Evolutionary conservation across 1,140 invertebrate genomes (phyloP).

Genomic region (Contarinia nasturtii): DNA sequence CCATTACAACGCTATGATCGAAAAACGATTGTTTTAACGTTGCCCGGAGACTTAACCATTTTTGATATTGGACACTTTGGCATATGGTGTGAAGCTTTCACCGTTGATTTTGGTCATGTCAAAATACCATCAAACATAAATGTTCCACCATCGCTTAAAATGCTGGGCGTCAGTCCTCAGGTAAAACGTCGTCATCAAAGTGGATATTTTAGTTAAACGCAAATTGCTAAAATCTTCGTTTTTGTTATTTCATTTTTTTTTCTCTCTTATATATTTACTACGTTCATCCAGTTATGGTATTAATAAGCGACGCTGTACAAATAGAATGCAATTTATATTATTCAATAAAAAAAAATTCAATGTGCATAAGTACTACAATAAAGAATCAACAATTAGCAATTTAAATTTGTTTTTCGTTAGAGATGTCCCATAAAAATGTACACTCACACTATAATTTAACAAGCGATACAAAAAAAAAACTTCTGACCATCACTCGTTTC

Average conservation of each 20-base stretch:
- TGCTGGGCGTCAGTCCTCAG: slow-evolving; percentile 83
- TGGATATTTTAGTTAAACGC: slow-evolving; percentile 9
- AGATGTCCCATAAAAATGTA: too few relatives aligned
- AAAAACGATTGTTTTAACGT: slow-evolving; percentile 69
- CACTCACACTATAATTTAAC: too few relatives aligned
- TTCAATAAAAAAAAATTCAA: not conserved
- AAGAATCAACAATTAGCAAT: not conserved
- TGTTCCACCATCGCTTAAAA: slow-evolving; percentile 77
- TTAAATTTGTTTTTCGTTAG: not conserved
- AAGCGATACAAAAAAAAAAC: too few relatives aligned
- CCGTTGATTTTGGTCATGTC: slow-evolving; percentile 78
- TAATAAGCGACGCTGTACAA: not conserved
- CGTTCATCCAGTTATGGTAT: not conserved
- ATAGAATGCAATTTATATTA: not conserved
- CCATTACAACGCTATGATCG: slow-evolving; percentile 59
- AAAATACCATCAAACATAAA: slow-evolving; percentile 50
- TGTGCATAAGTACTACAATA: slow-evolving; percentile 1
- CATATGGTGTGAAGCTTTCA: slow-evolving; percentile 74
- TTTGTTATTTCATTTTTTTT: slow-evolving; percentile 4
- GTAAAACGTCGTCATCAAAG: slow-evolving; percentile 33
- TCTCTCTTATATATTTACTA: slow-evolving; percentile 3
- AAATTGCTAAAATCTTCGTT: slow-evolving; percentile 6
- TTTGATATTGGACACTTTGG: slow-evolving; percentile 74
- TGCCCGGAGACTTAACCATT: slow-evolving; percentile 59
- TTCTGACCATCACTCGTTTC: too few relatives aligned